phyloP scores from a whole-genome alignment of 2,888 invertebrate genomes.

The Drosophila recens region DNA sequence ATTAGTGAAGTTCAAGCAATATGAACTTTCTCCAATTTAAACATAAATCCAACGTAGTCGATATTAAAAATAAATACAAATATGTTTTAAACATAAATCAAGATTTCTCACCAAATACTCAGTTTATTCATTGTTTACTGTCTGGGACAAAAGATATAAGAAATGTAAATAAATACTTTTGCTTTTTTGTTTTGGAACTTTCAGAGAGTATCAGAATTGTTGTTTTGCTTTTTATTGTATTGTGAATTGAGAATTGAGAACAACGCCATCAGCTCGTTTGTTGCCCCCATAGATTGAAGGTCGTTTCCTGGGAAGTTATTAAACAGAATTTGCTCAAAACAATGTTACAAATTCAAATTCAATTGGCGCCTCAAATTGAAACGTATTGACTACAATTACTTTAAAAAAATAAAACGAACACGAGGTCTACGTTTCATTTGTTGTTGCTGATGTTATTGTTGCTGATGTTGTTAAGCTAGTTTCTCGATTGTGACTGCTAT shows the following conservation, averaged over 20 bases:
- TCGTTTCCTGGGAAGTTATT: constrained; percentile 56
- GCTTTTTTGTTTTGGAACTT: constrained; percentile 10
- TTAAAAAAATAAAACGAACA: constrained; percentile 39
- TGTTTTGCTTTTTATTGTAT: constrained; percentile 12
- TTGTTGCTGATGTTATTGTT: constrained; percentile 29
- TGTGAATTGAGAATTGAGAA: constrained; percentile 15
- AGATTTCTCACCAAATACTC: constrained; percentile 3
- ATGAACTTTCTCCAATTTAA: constrained; percentile 1
- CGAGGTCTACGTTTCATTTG: constrained; percentile 39
- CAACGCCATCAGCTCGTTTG: constrained; percentile 45
- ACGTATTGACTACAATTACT: constrained; percentile 65
- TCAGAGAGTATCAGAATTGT: constrained; percentile 5
- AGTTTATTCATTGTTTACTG: constrained; percentile 10
- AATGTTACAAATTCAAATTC: constrained; percentile 60
- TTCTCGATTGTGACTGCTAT: constrained; percentile 20
- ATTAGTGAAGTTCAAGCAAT: constrained; percentile 13
- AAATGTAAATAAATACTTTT: not conserved
- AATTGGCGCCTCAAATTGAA: constrained; percentile 66
- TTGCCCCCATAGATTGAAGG: constrained; percentile 63
- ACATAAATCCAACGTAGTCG: not conserved
- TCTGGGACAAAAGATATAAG: constrained; percentile 11
- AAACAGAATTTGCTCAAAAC: constrained; percentile 42
- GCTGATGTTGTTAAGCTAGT: constrained; percentile 30
- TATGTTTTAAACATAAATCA: constrained; percentile 1
- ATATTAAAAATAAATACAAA: constrained; percentile 2